phyloP scores from a whole-genome alignment of 2,888 invertebrate genomes.

The Penaeus monodon region DNA sequence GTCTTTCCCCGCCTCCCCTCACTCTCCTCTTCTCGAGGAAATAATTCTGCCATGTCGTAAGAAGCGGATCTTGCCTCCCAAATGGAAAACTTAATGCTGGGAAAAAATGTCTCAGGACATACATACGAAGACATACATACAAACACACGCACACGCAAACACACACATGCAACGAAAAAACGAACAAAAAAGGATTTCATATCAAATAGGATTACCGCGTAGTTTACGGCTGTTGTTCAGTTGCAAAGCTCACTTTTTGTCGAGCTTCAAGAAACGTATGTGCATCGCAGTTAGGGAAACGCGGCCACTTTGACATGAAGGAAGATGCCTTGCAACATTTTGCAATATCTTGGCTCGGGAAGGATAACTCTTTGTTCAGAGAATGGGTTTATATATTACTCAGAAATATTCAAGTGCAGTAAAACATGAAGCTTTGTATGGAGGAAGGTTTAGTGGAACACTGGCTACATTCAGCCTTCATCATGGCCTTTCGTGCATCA shows the following conservation, averaged over 20 bases:
- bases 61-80: slow-evolving; percentile 31
- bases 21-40: slow-evolving; percentile 20
- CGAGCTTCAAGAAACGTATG: slow-evolving; percentile 20
- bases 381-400: slow-evolving; percentile 26
- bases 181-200: slow-evolving; percentile 39
- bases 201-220: slow-evolving; percentile 53
- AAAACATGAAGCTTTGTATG: slow-evolving; percentile 34
- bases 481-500: no score
- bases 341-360: slow-evolving; percentile 42
- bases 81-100: slow-evolving; percentile 48
- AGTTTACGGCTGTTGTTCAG: slow-evolving; percentile 53
- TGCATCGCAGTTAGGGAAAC: slow-evolving; percentile 54
- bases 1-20: no score
- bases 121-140: no score
- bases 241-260: slow-evolving; percentile 44
- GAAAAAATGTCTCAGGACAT: slow-evolving; percentile 39
- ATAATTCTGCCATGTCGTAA: slow-evolving; percentile 28
- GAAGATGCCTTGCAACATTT: slow-evolving; percentile 56
- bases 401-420: slow-evolving; percentile 20
- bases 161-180: background rate
- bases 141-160: no score
- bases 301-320: slow-evolving; percentile 51
- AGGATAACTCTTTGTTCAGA: slow-evolving; percentile 35
- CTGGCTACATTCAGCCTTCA: background rate
- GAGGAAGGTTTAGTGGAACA: background rate